Evolutionary conservation across 2,888 invertebrate genomes (phyloP), one percentile per base, ranked within the genome.

Genomic region (Buathra laborator): DNA sequence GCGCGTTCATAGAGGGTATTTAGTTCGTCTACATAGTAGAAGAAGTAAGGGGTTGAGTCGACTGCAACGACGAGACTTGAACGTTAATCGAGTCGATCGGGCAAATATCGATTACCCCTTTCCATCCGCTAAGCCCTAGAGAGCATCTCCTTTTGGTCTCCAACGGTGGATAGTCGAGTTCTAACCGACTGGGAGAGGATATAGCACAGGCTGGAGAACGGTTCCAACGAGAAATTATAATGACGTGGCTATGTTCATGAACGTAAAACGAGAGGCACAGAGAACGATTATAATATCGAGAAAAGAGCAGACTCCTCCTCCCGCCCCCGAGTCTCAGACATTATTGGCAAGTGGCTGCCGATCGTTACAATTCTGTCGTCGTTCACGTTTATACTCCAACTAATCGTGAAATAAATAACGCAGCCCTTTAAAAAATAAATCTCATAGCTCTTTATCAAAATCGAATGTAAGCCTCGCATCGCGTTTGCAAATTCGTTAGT

Each of bases 71-170:
- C 71, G 64, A 37, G 37, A 81, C 77, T 81, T 76, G 59, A 66
- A 81, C 81, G 72, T 76, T 84, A 84, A 81, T 84, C 75, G 79
- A 74, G 79, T 74, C 72, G 78, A 83, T 81, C 74, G 70, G 71
- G 70, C 67, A 68, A 82, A 72, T 85, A 85, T 85, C 82, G 82
- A 85, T 85, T 82, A 82, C 67, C 71, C 51, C 51, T 76, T 79
- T 44, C 79, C 75, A 24, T 24, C 53, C n/a, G 46, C 44, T 24
- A 2, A 48, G 68, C 75, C 53, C 32, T 48, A 19, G 62, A 59
- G 74, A 51, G 70, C 56, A 43, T 46, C 37, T 70, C 48, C 78
- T 71, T 75, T 85, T 75, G 56, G 43, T 82, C 51, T 44, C 5
- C 14, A 62, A 53, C 10, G 51, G 56, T 24, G 43, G 46, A 59